These are phyloP conservation scores for Caranx ignobilis DNA, from an alignment of 2,113 vertebrate genomes.

Conservation along the genomic window DNA sequence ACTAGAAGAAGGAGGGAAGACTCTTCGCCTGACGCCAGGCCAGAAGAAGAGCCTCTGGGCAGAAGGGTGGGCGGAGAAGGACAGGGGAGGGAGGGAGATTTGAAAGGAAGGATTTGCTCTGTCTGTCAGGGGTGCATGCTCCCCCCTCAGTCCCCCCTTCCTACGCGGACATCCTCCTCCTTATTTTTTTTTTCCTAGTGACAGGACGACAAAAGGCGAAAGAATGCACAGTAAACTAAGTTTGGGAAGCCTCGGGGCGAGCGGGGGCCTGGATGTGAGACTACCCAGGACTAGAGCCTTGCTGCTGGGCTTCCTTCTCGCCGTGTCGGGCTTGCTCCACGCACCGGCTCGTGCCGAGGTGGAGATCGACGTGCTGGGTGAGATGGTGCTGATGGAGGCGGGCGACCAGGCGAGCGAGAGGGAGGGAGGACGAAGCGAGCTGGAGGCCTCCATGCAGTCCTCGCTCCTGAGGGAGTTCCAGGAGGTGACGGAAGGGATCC, in stretches of 20 bases:
- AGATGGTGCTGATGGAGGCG: conserved; percentile 72
- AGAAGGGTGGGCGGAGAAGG: conserved; percentile 35
- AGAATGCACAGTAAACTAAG: conserved; percentile 79
- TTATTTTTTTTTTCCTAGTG: conserved; percentile 34
- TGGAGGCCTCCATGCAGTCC: conserved; percentile 95
- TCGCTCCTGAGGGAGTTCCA: conserved; percentile 85
- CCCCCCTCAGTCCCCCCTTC: conserved; percentile 39
- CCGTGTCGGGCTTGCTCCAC: conserved; percentile 72
- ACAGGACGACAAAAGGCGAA: conserved; percentile 42
- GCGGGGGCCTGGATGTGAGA: conserved; percentile 71
- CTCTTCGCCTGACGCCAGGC: conserved; percentile 21
- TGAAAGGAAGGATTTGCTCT: conserved; percentile 75
- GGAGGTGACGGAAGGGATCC: conserved; percentile 63
- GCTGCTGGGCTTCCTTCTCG: conserved; percentile 82
- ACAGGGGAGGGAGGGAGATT: conserved; percentile 39
- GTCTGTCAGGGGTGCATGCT: conserved; percentile 76
- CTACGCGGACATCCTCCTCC: conserved; percentile 67
- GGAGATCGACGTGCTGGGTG: conserved; percentile 78
- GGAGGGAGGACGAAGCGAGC: conserved; percentile 72
- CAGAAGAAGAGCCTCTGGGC: conserved; percentile 4
- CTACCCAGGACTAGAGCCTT: conserved; percentile 73
- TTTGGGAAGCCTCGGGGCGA: conserved; percentile 58
- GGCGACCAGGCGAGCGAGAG: conserved; percentile 70
- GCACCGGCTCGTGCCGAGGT: conserved; percentile 54
- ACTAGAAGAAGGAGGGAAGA: conserved; percentile 34